phyloP scores from a whole-genome alignment of 2,797 vertebrate species.

The Chanos chanos region DNA sequence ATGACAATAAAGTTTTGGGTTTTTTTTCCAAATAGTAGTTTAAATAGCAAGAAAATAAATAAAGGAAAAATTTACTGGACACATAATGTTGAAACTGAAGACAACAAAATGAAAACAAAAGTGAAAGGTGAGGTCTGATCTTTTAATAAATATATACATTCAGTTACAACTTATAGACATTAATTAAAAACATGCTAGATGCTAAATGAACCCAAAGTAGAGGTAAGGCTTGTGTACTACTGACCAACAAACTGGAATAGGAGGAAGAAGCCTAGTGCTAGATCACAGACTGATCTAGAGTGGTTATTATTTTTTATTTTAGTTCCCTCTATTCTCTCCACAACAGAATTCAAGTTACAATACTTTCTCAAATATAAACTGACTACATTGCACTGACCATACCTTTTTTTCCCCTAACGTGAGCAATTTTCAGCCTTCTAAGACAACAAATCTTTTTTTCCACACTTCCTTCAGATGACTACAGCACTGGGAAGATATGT shows the following conservation, averaged over 20 bases:
- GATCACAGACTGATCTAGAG: neutral
- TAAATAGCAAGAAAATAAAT: too few relatives aligned
- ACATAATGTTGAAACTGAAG: neutral
- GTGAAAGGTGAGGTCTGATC: neutral
- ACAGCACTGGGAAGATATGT: too few relatives aligned
- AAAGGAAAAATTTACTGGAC: too few relatives aligned
- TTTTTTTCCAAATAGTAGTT: too few relatives aligned
- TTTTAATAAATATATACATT: conserved; percentile 19
- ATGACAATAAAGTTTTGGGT: too few relatives aligned
- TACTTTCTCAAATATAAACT: neutral
- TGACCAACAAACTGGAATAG: neutral
- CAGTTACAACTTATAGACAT: neutral
- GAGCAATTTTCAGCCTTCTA: neutral
- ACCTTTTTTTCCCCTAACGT: neutral
- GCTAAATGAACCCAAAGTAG: neutral
- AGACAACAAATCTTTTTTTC: neutral
- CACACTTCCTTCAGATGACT: too few relatives aligned
- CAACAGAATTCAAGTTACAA: conserved; percentile 6
- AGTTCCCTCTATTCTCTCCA: neutral
- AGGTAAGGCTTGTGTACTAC: neutral
- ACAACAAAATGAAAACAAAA: neutral
- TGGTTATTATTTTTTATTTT: neutral
- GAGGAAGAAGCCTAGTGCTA: neutral
- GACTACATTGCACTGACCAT: neutral
- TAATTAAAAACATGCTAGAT: conserved; percentile 25